phyloP scores from a whole-genome alignment of 2,797 vertebrate genomes.

The Adrianichthys oophorus region DNA sequence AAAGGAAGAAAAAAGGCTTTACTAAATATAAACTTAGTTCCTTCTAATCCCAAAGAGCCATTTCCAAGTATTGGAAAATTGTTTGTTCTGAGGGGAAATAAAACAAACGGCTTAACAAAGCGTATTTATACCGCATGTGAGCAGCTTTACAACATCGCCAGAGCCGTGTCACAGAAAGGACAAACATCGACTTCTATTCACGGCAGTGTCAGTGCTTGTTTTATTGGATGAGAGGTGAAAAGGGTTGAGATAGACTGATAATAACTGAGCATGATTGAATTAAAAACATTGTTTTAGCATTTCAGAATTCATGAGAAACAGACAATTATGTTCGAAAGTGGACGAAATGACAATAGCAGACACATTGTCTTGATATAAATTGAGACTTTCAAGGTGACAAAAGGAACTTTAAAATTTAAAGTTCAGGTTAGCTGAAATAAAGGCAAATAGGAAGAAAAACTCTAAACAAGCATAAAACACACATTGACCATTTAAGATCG shows the following conservation, averaged over 20 bases:
- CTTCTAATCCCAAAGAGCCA: conserved; percentile 61
- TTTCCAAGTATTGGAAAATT: conserved; percentile 57
- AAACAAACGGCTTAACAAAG: conserved; percentile 56
- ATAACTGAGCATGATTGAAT: too few relatives aligned
- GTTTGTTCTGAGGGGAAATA: conserved; percentile 56
- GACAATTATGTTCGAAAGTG: too few relatives aligned
- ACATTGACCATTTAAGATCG: conserved; percentile 30
- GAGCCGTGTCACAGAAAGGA: conserved; percentile 9
- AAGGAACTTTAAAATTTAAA: too few relatives aligned
- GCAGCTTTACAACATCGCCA: conserved; percentile 14
- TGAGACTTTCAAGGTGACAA: not conserved
- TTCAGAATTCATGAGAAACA: too few relatives aligned
- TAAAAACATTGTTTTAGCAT: too few relatives aligned
- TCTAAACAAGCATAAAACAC: conserved; percentile 13
- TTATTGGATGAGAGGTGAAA: too few relatives aligned
- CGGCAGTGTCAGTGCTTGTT: not conserved
- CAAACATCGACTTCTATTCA: conserved; percentile 1
- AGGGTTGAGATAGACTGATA: too few relatives aligned
- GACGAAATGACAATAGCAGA: too few relatives aligned
- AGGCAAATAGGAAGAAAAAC: conserved; percentile 5
- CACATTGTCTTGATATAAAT: too few relatives aligned
- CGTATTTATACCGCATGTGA: conserved; percentile 21
- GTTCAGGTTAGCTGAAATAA: not conserved
- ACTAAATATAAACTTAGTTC: conserved; percentile 55
- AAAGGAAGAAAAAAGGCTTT: conserved; percentile 31